Evolutionary conservation across 2,888 invertebrate genomes (phyloP), one percentile per base, ranked within the genome.

Genomic region (Philaethria dido): DNA sequence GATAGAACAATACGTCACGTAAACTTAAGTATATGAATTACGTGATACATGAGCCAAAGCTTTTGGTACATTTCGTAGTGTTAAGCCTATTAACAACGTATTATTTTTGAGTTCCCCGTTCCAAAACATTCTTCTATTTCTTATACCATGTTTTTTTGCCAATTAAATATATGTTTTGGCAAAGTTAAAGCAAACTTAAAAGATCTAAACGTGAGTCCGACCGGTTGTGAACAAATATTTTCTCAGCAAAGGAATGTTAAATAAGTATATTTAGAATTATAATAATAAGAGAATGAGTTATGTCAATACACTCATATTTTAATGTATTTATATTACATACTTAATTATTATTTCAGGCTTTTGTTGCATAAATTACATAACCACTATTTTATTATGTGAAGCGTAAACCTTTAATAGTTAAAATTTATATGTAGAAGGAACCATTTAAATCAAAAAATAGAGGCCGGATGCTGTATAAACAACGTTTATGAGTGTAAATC

Each of bases 191-290:
- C 16, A 33, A 52, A 52, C 11, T 5, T 33, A 16, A 5, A 52
- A 16, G n/a, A 25, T 50, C 29, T 29, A 33, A 52, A 42, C 25
- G 42, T 57, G 22, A 11, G 25, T 9, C 4, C 16, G 22, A n/a
- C n/a, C n/a, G 42, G 16, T 57, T 9, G 22, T 16, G 3, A 16
- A n/a, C 57, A 57, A 57, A 57, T 57, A 57, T 42, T 57, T 22
- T 25, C 36, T 42, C 11, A 16, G 42, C 20, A 42, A 57, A 42
- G 16, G n/a, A 57, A 42, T n/a, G 6, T 57, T 57, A n/a, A 22
- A 16, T 25, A n/a, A 16, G 52, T 52, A 52, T 16, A 52, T 29
- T 52, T 4, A 13, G 8, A 29, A 29, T 52, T 16, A 52, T 52
- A 33, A 33, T 52, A 33, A 33, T 52, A 33, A 52, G 29, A 33